Conservation (phyloP, 2,797 vertebrate species). For the Muscicapa comitata region DNA sequence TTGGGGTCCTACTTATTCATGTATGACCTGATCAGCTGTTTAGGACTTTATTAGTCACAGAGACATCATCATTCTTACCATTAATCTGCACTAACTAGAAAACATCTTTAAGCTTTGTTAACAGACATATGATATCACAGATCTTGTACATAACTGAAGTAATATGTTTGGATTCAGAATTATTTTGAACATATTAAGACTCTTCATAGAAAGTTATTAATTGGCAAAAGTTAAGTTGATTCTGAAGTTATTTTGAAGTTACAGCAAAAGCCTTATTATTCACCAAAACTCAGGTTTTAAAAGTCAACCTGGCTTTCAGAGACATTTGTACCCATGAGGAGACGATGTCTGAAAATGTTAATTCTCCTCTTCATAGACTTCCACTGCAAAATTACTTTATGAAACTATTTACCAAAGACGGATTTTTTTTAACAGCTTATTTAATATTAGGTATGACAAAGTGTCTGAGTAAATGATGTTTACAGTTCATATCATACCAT, state of each 20-base stretch:
- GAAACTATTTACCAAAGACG: background rate
- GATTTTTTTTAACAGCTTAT: background rate
- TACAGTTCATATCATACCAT: background rate
- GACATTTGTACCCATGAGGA: background rate
- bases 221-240: background rate
- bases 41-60: fast-evolving
- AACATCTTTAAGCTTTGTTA: background rate
- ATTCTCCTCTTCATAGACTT: background rate
- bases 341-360: background rate
- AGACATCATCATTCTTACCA: background rate
- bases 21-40: background rate
- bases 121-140: background rate
- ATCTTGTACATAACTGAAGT: background rate
- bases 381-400: background rate
- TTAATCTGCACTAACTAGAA: background rate
- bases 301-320: background rate
- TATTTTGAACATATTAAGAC: background rate
- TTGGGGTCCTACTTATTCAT: background rate
- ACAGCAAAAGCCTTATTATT: background rate
- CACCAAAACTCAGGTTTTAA: background rate
- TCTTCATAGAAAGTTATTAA: background rate
- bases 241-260: background rate
- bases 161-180: background rate
- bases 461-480: background rate
- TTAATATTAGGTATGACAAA: background rate